Evolutionary conservation across 92 coral and sea anemone species (phyloP).

Genomic region (Phenganax marumi): DNA sequence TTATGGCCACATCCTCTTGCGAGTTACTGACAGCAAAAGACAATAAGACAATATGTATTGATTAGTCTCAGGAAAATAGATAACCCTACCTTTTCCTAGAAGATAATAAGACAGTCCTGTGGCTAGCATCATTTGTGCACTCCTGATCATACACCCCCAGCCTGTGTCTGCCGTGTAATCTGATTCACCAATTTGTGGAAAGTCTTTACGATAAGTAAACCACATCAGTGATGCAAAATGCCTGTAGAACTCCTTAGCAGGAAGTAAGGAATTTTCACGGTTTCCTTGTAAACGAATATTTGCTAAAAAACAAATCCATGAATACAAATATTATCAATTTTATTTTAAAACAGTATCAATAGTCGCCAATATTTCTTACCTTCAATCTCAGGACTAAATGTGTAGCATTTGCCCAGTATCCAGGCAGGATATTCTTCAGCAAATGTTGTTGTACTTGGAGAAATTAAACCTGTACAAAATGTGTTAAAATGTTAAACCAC

Average conservation of each 20-base stretch:
- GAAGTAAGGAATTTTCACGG: constrained; percentile 65
- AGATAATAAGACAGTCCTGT: constrained; percentile 86
- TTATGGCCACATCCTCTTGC: too few relatives aligned
- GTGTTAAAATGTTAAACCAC: neutral
- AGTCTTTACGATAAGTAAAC: constrained; percentile 91
- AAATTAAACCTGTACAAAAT: constrained; percentile 59
- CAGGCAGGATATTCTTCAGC: constrained; percentile 89
- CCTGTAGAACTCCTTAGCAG: constrained; percentile 82
- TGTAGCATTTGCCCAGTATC: constrained; percentile 90
- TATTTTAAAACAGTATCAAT: neutral
- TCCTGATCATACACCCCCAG: constrained; percentile 99
- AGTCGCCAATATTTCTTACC: constrained; percentile 43
- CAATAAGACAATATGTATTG: too few relatives aligned
- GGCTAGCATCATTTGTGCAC: constrained; percentile 99
- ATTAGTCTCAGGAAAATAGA: neutral
- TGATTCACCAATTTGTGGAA: constrained; percentile 84
- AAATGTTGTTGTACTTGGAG: constrained; percentile 73
- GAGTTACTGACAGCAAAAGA: neutral
- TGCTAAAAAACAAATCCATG: constrained; percentile 47
- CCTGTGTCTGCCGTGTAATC: constrained; percentile 92
- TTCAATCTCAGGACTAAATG: constrained; percentile 66
- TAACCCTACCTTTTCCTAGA: constrained; percentile 70
- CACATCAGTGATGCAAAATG: constrained; percentile 87
- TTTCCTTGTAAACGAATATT: constrained; percentile 52
- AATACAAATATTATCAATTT: neutral